These are phyloP conservation scores for Strigops habroptila DNA, from an alignment of 2,113 vertebrate species.

Conservation along the genomic window DNA sequence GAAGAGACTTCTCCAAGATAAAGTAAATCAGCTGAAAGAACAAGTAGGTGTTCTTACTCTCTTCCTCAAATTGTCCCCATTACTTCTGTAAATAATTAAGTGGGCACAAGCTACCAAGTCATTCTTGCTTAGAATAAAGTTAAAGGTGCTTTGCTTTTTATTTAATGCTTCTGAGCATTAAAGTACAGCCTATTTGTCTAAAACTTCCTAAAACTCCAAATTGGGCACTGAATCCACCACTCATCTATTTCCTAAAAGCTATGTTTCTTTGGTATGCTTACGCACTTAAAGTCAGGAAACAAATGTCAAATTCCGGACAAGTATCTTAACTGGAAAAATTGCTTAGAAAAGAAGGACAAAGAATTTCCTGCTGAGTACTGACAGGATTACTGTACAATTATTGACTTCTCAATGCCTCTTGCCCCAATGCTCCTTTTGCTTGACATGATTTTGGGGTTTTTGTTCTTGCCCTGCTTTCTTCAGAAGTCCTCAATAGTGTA, in stretches of 20 bases:
- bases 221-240: fast-evolving
- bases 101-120: neutral
- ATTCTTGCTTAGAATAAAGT: neutral
- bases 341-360: neutral
- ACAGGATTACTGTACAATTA: neutral
- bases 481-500: neutral
- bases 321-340: neutral
- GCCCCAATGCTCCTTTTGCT: neutral
- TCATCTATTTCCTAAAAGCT: neutral
- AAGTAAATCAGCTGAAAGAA: constrained; percentile 91
- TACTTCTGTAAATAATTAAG: neutral
- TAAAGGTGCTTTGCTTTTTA: neutral
- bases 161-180: neutral
- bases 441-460: neutral
- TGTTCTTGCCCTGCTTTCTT: neutral
- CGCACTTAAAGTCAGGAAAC: neutral
- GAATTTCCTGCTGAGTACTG: neutral
- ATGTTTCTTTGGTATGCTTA: neutral
- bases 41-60: constrained; percentile 77
- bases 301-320: neutral
- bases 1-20: constrained; percentile 91
- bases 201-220: neutral
- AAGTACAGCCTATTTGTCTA: neutral
- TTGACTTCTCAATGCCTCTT: neutral
- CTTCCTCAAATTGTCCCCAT: neutral